Base-by-base conservation (phyloP, 2,797 vertebrate genomes). In the Gymnocypris eckloni region DNA sequence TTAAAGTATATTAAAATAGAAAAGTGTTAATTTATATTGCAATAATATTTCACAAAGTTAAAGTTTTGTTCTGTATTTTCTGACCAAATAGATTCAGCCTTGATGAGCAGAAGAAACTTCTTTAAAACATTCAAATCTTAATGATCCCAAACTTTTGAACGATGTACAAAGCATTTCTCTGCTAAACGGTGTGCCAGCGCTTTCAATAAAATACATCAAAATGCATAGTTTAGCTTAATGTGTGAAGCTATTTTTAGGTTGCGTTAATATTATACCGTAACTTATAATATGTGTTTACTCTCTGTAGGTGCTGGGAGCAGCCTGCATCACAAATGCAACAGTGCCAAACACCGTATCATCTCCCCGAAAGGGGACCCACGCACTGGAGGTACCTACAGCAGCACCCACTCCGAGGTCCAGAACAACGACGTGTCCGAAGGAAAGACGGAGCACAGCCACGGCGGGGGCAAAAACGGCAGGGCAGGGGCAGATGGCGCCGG, bases 271-370 rank as follows among this genome's bases (percentile, higher is more conserved):
- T 56, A 61, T 25, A 64, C 25, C 22, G 1, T 54, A 11, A 79
- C 22, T 54, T 83, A 52, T 22, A 80, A 33, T 33, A 61, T 87
- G 50, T 86, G n/a, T 79, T 37, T 82, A 37, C 50, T 89, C 22
- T 82, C 61, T 69, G 54, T 90, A 99, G 98, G 98, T 93, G 98
- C 98, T 76, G 98, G 98, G 86, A 99, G 98, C 96, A 99, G 97
- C 89, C 96, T 97, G 90, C 98, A 99, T 93, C 98, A 99, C 94
- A 99, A 99, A 95, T 99, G 98, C 93, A 99, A 98, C 96, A 99
- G 98, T 92, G 97, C 98, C 96, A 99, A 99, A 94, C 98, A 99
- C 91, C 97, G 98, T 89, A 99, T 99, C 96, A 99, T 99, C 94
- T 99, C 98, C 73, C 98, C 98, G 87, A 99, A 99, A 94, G 97